These are phyloP conservation scores for Nibea coibor DNA, from an alignment of 2,113 vertebrate species.

Conservation along the genomic window DNA sequence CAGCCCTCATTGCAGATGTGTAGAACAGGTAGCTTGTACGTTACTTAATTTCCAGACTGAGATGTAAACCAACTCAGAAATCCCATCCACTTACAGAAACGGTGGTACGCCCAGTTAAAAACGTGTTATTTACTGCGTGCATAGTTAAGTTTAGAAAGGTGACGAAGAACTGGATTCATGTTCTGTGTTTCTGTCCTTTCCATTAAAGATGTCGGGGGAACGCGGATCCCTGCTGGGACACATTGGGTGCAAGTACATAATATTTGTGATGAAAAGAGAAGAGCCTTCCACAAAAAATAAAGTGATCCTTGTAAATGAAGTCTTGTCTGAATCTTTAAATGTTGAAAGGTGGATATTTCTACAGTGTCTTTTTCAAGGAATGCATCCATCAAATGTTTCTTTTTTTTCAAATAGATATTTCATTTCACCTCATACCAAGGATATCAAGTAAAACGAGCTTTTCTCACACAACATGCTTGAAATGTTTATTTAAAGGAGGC, in stretches of 20 bases:
- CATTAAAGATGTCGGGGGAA: slow-evolving; percentile 42
- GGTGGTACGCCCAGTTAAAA: slow-evolving; percentile 12
- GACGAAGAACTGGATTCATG: slow-evolving; percentile 59
- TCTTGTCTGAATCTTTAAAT: slow-evolving; percentile 52
- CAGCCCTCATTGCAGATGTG: slow-evolving; percentile 8
- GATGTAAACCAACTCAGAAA: too few species aligned
- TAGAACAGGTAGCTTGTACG: slow-evolving; percentile 30
- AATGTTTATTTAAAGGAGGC: slow-evolving; percentile 38
- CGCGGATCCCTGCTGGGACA: slow-evolving; percentile 38
- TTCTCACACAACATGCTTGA: slow-evolving; percentile 28
- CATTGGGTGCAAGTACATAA: slow-evolving; percentile 50
- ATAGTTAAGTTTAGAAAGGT: slow-evolving; percentile 35
- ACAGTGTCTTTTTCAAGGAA: background rate
- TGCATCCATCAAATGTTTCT: too few species aligned
- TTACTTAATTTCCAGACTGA: slow-evolving; percentile 12
- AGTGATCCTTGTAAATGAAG: slow-evolving; percentile 70
- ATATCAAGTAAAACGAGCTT: slow-evolving; percentile 38
- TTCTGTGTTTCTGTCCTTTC: slow-evolving; percentile 57
- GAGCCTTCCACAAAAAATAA: slow-evolving; percentile 68
- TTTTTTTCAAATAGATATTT: slow-evolving; percentile 5
- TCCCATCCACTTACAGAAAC: slow-evolving; percentile 22
- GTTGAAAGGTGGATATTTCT: slow-evolving; percentile 2
- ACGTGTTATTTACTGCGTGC: slow-evolving; percentile 45
- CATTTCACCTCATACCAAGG: slow-evolving; percentile 38
- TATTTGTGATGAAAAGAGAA: slow-evolving; percentile 66